Percentiles rank a stretch among this genome's conserved stretches.
phyloP scores from a whole-genome alignment of 2,113 vertebrate genomes.

The Pionites leucogaster region DNA sequence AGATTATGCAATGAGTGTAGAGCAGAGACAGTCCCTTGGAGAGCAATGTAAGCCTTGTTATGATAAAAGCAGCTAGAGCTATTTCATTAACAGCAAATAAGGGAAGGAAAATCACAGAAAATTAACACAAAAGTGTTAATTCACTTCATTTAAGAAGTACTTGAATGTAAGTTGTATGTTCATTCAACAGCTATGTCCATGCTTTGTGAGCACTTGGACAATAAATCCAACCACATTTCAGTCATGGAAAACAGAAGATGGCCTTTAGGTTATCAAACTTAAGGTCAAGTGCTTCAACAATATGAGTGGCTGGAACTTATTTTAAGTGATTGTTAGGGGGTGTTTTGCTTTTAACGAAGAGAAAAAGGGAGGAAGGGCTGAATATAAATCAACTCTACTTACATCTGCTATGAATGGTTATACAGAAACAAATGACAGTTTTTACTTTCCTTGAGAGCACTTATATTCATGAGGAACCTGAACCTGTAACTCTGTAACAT shows the following conservation, averaged over 20 bases:
- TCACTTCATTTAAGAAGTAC: background rate
- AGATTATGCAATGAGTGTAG: background rate
- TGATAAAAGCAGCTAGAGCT: background rate
- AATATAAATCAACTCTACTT: background rate
- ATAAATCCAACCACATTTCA: background rate
- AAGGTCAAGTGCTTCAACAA: background rate
- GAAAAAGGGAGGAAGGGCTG: background rate
- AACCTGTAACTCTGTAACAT: background rate
- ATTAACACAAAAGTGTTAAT: background rate
- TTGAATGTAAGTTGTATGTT: background rate
- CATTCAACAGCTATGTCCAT: background rate
- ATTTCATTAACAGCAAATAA: background rate
- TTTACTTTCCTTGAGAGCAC: background rate
- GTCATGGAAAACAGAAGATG: background rate
- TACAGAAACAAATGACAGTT: background rate
- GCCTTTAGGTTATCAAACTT: background rate
- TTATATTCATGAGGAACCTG: background rate
- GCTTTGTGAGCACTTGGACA: background rate
- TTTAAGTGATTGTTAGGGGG: background rate
- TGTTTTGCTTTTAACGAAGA: background rate
- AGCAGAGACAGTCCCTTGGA: background rate
- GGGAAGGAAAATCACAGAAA: background rate
- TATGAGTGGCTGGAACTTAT: background rate
- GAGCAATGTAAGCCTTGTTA: background rate
- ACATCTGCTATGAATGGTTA: background rate